Percentiles rank a stretch among this genome's conserved stretches.
Conservation (phyloP, 2,888 invertebrate genomes). For the Drosophila kambysellisi region DNA sequence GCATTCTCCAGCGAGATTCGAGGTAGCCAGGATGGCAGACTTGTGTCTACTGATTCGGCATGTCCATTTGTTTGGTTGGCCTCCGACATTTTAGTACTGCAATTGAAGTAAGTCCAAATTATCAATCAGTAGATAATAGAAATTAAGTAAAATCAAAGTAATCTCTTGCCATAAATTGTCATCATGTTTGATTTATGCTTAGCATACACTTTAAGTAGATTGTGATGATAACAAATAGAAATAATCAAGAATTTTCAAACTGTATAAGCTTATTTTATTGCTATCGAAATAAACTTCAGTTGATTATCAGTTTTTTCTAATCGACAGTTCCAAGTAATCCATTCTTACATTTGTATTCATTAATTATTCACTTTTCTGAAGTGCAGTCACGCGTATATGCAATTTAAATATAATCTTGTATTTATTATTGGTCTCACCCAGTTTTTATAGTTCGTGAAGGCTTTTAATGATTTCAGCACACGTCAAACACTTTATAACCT, state of each 20-base stretch:
- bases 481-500: slow-evolving; percentile 8
- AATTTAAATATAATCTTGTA: slow-evolving; percentile 11
- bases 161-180: slow-evolving; percentile 25
- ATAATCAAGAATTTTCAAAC: neutral
- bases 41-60: slow-evolving; percentile 20
- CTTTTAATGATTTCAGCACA: neutral
- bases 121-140: too few species aligned
- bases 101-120: neutral
- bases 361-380: neutral
- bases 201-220: slow-evolving; percentile 5
- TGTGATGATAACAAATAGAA: slow-evolving; percentile 14
- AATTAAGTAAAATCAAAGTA: slow-evolving; percentile 13
- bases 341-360: neutral
- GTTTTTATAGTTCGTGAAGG: neutral
- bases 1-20: slow-evolving; percentile 72
- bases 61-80: slow-evolving; percentile 52
- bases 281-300: neutral
- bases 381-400: slow-evolving; percentile 24
- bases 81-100: slow-evolving; percentile 59
- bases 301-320: slow-evolving; percentile 4
- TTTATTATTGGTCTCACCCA: slow-evolving; percentile 8
- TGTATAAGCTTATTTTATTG: neutral
- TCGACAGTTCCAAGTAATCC: neutral
- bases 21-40: slow-evolving; percentile 74
- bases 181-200: slow-evolving; percentile 11